Conservation (phyloP, 2,888 invertebrate genomes). For the Drosophila robusta region DNA sequence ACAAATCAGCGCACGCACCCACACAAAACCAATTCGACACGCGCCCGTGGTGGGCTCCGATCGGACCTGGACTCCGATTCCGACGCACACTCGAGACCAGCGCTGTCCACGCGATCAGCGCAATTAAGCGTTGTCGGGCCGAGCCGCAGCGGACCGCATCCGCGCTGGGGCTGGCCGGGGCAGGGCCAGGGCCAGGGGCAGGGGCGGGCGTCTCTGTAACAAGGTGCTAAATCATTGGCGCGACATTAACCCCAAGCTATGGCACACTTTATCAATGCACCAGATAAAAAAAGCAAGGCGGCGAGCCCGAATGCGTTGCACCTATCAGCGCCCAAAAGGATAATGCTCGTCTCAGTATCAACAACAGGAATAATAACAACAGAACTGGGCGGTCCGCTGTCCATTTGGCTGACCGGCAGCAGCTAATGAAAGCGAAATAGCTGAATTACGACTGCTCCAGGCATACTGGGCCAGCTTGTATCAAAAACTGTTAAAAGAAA, state of each 20-base stretch:
- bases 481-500: background rate
- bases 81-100: slow-evolving; percentile 19
- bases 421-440: slow-evolving; percentile 76
- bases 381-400: slow-evolving; percentile 38
- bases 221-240: slow-evolving; percentile 84
- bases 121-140: slow-evolving; percentile 70
- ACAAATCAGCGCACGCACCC: slow-evolving; percentile 82
- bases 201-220: slow-evolving; percentile 65
- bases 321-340: slow-evolving; percentile 74
- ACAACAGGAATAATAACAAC: slow-evolving; percentile 42
- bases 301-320: slow-evolving; percentile 54
- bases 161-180: slow-evolving; percentile 11
- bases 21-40: slow-evolving; percentile 83
- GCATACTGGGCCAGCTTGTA: slow-evolving; percentile 39
- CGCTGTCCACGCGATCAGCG: slow-evolving; percentile 77
- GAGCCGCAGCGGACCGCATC: slow-evolving; percentile 58
- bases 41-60: slow-evolving; percentile 72
- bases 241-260: slow-evolving; percentile 84
- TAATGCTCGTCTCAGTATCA: slow-evolving; percentile 57
- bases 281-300: slow-evolving; percentile 3
- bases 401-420: slow-evolving; percentile 56
- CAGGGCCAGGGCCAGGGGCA: background rate
- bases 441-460: slow-evolving; percentile 62
- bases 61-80: slow-evolving; percentile 10
- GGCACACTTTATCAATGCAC: slow-evolving; percentile 84